Evolutionary conservation across 2,888 invertebrate species (phyloP).

Genomic region (Drosophila ochracea): DNA sequence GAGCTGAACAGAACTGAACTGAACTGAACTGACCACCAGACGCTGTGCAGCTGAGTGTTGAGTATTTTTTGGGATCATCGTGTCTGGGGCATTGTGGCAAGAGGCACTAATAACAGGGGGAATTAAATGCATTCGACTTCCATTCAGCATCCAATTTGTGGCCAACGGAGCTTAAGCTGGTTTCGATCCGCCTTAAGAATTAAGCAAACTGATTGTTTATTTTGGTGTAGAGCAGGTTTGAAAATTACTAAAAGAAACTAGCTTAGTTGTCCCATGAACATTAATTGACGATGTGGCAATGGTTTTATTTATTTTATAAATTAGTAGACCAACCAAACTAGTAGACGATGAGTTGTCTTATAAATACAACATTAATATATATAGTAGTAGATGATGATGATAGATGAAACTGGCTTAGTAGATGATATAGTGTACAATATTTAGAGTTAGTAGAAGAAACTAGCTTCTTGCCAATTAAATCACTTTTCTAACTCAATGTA

Average conservation of each 20-base stretch:
- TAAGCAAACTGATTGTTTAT: neutral
- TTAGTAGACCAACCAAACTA: too few relatives aligned
- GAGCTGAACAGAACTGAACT: neutral
- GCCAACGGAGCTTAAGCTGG: neutral
- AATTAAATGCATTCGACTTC: slow-evolving; percentile 34
- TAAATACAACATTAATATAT: too few relatives aligned
- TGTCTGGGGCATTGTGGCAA: slow-evolving; percentile 5
- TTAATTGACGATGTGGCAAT: neutral
- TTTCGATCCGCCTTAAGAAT: slow-evolving; percentile 17
- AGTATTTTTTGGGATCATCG: slow-evolving; percentile 10
- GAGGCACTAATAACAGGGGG: slow-evolving; percentile 46
- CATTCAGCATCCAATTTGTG: slow-evolving; percentile 2
- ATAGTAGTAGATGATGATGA: too few relatives aligned
- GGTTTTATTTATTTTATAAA: too few relatives aligned
- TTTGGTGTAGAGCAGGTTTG: neutral
- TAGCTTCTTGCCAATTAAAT: neutral
- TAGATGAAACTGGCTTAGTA: too few relatives aligned
- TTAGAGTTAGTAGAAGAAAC: too few relatives aligned
- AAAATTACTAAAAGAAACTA: neutral
- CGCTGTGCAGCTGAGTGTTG: slow-evolving; percentile 12
- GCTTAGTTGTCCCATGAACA: neutral
- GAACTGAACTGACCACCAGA: neutral
- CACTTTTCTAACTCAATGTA: neutral
- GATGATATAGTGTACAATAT: too few relatives aligned
- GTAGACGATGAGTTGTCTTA: too few relatives aligned